These are phyloP conservation scores for Mus minutoides DNA, from an alignment of 2,797 vertebrate genomes.

Conservation along the genomic window DNA sequence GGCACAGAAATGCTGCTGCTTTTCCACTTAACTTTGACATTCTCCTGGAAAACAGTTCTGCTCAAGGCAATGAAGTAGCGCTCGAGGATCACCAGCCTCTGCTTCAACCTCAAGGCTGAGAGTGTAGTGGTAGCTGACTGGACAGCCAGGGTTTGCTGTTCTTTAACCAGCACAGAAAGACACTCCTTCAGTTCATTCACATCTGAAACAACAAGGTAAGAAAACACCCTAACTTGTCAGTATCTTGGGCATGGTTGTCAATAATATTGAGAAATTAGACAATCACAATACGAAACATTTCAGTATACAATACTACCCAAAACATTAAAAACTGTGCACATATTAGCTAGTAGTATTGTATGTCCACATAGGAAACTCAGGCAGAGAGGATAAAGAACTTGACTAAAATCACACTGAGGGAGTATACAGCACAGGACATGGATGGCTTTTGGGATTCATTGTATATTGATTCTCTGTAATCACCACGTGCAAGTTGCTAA, in stretches of 20 bases:
- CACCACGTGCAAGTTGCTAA: neutral
- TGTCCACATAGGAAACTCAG: neutral
- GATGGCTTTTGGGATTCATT: neutral
- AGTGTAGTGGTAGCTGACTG: slow-evolving; percentile 95
- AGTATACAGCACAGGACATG: rapidly evolving
- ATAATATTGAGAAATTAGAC: neutral
- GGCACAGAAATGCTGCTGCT: slow-evolving; percentile 91
- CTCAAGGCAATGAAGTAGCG: slow-evolving; percentile 98
- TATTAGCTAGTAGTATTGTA: rapidly evolving
- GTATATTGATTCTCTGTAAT: neutral
- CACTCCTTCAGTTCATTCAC: slow-evolving; percentile 95
- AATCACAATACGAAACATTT: neutral
- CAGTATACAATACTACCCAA: neutral
- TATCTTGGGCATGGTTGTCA: neutral
- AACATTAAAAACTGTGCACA: neutral
- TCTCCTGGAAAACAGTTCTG: slow-evolving; percentile 97
- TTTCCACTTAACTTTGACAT: slow-evolving; percentile 95
- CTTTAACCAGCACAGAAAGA: slow-evolving; percentile 94
- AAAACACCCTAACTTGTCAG: neutral
- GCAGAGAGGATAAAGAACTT: neutral
- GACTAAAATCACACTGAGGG: neutral
- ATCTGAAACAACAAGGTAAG: slow-evolving; percentile 84
- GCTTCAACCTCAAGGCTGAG: slow-evolving; percentile 94
- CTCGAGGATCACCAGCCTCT: slow-evolving; percentile 96
- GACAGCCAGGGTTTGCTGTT: slow-evolving; percentile 94